phyloP scores from a whole-genome alignment of 2,113 vertebrate genomes.

The Paedocypris sp. region DNA sequence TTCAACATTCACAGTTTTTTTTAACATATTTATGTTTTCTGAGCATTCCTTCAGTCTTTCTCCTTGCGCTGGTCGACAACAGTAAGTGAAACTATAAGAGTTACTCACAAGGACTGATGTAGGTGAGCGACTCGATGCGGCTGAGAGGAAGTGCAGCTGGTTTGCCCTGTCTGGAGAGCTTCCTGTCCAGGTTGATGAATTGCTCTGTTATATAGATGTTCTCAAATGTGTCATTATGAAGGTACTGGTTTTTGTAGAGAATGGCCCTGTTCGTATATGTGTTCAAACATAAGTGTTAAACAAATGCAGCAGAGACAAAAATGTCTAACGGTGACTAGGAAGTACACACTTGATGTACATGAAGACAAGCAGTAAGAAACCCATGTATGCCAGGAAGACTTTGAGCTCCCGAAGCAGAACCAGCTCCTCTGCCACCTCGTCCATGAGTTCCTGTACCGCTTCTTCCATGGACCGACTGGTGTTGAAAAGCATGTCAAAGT shows the following conservation, averaged over 20 bases:
- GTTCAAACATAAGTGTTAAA: background rate
- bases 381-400: conserved; percentile 48
- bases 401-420: conserved; percentile 32
- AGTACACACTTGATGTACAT: conserved; percentile 67
- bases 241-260: conserved; percentile 63
- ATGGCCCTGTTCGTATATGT: conserved; percentile 55
- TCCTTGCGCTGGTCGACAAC: background rate
- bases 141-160: conserved; percentile 68
- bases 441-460: conserved; percentile 61
- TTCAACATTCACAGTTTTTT: background rate
- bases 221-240: conserved; percentile 63
- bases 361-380: conserved; percentile 51
- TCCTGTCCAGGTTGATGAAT: conserved; percentile 62
- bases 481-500: conserved; percentile 55
- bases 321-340: background rate
- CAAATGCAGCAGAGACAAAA: background rate
- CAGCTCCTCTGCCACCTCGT: conserved; percentile 48
- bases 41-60: background rate
- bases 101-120: conserved; percentile 70
- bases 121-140: conserved; percentile 51
- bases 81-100: background rate
- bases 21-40: background rate
- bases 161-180: conserved; percentile 41
- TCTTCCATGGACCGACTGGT: conserved; percentile 67
- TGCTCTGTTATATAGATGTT: conserved; percentile 72